Evolutionary conservation across 2,888 invertebrate species (phyloP).

Genomic region (Lithosia quadra): DNA sequence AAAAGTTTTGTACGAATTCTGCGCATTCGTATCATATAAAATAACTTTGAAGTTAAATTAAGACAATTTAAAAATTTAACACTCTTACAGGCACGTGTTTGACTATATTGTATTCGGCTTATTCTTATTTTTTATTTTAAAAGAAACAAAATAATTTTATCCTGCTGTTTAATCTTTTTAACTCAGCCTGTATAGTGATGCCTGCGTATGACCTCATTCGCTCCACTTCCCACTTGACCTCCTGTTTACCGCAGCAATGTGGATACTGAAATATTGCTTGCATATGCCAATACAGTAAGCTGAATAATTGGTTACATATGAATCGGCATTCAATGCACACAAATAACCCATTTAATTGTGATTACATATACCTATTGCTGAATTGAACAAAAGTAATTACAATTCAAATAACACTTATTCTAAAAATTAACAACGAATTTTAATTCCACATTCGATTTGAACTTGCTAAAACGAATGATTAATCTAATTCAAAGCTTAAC

Average conservation of each 20-base stretch:
- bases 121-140: no score
- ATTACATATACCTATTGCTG: background rate
- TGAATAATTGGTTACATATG: slow-evolving; percentile 1
- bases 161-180: background rate
- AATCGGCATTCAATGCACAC: slow-evolving; percentile 1
- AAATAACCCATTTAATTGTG: background rate
- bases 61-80: no score
- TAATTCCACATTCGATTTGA: background rate
- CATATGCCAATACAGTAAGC: background rate
- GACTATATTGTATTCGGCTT: no score
- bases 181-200: background rate
- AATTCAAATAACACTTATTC: background rate
- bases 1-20: background rate
- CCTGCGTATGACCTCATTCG: background rate
- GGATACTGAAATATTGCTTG: background rate
- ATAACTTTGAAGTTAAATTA: no score
- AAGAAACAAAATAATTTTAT: no score
- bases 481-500: background rate
- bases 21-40: no score
- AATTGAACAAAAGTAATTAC: background rate
- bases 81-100: no score
- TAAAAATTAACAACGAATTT: background rate
- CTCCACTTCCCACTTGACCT: background rate
- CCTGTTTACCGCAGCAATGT: background rate
- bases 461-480: background rate